phyloP scores from a whole-genome alignment of 2,797 vertebrate species.

The Parotocinclus haroldoi region DNA sequence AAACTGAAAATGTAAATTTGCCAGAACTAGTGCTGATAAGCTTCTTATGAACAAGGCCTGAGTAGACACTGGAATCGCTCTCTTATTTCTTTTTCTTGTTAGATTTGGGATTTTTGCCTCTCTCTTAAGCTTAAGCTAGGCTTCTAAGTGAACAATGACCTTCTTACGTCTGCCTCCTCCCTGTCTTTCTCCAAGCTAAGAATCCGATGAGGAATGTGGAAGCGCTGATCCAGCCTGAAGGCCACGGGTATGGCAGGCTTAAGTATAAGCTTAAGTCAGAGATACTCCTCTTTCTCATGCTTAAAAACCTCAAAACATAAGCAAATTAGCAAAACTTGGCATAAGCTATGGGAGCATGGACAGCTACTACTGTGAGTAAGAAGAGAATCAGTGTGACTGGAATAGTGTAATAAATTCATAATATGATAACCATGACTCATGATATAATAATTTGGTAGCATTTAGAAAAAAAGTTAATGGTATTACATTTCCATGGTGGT shows the following conservation, averaged over 20 bases:
- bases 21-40: slow-evolving; percentile 30
- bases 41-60: slow-evolving; percentile 12
- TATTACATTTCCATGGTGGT: no score
- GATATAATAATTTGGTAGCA: no score
- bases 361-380: no score
- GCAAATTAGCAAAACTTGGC: no score
- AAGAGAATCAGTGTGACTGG: no score
- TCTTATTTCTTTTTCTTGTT: slow-evolving; percentile 5
- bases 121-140: slow-evolving; percentile 23
- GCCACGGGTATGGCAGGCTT: slow-evolving; percentile 1
- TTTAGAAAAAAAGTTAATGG: no score
- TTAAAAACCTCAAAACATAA: no score
- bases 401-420: no score
- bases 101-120: slow-evolving; percentile 16
- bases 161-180: neutral
- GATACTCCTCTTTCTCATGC: no score
- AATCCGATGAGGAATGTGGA: slow-evolving; percentile 41
- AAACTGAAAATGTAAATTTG: slow-evolving; percentile 17
- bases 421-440: no score
- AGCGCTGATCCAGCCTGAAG: slow-evolving; percentile 44
- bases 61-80: slow-evolving; percentile 12
- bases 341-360: no score
- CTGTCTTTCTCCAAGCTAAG: neutral
- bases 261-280: no score
- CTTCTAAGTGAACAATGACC: slow-evolving; percentile 19